phyloP scores from a whole-genome alignment of 2,888 invertebrate genomes.

The Microctonus hyperodae region DNA sequence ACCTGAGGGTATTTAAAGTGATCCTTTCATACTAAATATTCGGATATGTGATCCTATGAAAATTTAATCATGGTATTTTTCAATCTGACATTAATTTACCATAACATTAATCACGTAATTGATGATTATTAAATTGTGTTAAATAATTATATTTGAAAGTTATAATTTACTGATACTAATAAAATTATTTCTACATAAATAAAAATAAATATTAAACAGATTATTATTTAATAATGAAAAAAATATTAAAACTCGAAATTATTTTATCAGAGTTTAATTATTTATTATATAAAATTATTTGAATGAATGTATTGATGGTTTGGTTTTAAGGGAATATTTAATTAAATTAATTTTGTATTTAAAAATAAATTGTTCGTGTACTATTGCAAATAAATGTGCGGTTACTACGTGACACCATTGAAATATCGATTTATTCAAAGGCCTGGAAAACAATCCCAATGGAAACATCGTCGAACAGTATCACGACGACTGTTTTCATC shows the following conservation, averaged over 20 bases:
- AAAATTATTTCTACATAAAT: too few species aligned
- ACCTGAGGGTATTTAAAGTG: not conserved
- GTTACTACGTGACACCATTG: slow-evolving; percentile 13
- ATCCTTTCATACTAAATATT: not conserved
- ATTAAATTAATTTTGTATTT: too few species aligned
- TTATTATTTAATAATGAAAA: not conserved
- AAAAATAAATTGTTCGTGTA: too few species aligned
- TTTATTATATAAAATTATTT: too few species aligned
- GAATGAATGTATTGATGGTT: too few species aligned
- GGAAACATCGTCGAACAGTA: slow-evolving; percentile 33
- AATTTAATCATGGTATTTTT: not conserved
- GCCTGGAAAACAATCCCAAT: slow-evolving; percentile 35
- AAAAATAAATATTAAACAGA: not conserved
- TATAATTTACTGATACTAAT: too few species aligned
- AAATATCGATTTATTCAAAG: slow-evolving; percentile 40
- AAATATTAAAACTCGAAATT: too few species aligned
- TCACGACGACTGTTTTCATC: slow-evolving; percentile 33
- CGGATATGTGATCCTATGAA: not conserved
- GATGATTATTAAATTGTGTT: too few species aligned
- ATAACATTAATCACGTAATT: not conserved
- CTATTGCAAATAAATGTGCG: too few species aligned
- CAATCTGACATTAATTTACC: not conserved
- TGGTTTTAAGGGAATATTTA: too few species aligned
- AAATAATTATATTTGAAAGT: not conserved
- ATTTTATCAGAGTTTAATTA: too few species aligned